phyloP scores from a whole-genome alignment of 2,888 invertebrate genomes.

The Rhingia campestris region DNA sequence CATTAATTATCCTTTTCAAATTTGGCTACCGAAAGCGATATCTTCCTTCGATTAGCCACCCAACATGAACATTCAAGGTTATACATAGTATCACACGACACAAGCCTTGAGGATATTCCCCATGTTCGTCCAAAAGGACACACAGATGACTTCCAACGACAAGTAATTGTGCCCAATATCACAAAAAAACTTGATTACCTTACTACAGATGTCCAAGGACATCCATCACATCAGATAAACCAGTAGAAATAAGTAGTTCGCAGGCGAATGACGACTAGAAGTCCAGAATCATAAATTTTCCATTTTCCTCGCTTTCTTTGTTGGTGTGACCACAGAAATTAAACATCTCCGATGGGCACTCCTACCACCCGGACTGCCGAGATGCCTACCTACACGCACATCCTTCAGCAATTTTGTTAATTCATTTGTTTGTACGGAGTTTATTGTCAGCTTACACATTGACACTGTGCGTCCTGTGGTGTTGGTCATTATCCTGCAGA shows the following conservation, averaged over 20 bases:
- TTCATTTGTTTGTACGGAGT: slow-evolving; percentile 56
- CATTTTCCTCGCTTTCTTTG: slow-evolving; percentile 68
- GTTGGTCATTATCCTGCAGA: slow-evolving; percentile 60
- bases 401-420: slow-evolving; percentile 51
- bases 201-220: slow-evolving; percentile 47
- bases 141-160: not conserved
- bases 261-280: slow-evolving; percentile 40
- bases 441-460: slow-evolving; percentile 48
- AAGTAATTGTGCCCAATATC: slow-evolving; percentile 6
- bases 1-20: not conserved
- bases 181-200: slow-evolving; percentile 9
- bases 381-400: slow-evolving; percentile 31
- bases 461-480: slow-evolving; percentile 42
- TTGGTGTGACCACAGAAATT: slow-evolving; percentile 69
- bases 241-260: slow-evolving; percentile 28
- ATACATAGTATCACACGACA: not conserved
- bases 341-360: slow-evolving; percentile 54
- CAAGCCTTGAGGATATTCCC: slow-evolving; percentile 2
- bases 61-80: slow-evolving; percentile 51
- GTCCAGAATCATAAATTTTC: slow-evolving; percentile 60
- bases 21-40: slow-evolving; percentile 54
- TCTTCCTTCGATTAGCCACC: slow-evolving; percentile 55
- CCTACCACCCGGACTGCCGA: slow-evolving; percentile 40
- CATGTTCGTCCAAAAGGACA: not conserved
- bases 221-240: slow-evolving; percentile 20